These are phyloP conservation scores for Argyrosomus japonicus DNA, from an alignment of 2,113 vertebrate genomes.

Conservation along the genomic window DNA sequence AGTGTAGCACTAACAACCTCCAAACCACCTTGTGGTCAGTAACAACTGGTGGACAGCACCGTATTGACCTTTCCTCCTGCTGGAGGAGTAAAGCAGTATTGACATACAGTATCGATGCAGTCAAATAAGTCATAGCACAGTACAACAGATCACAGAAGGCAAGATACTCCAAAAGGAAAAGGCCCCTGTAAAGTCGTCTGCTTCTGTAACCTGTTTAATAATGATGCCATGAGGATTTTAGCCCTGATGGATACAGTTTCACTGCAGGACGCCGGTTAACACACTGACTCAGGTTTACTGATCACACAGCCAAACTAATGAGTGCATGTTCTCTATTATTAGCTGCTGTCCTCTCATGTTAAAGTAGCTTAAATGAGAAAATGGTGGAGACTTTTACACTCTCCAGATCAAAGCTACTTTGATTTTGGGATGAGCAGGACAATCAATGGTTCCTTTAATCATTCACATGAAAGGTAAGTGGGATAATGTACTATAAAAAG, in stretches of 20 bases:
- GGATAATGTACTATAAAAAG: no score
- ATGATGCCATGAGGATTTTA: neutral
- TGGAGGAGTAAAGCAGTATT: slow-evolving; percentile 38
- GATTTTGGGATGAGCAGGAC: slow-evolving; percentile 6
- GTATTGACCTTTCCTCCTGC: slow-evolving; percentile 45
- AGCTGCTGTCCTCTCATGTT: slow-evolving; percentile 19
- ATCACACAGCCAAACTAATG: neutral
- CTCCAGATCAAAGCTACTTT: slow-evolving; percentile 26
- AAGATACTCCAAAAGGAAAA: slow-evolving; percentile 5
- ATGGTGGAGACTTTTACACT: neutral
- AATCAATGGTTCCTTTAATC: slow-evolving; percentile 10
- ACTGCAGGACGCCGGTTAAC: neutral
- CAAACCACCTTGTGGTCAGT: slow-evolving; percentile 35
- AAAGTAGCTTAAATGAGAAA: neutral
- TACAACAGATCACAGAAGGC: slow-evolving; percentile 9
- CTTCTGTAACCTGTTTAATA: slow-evolving; percentile 28
- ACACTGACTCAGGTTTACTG: neutral
- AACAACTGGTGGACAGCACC: slow-evolving; percentile 12
- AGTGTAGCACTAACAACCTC: neutral
- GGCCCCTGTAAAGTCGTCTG: neutral
- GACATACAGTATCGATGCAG: slow-evolving; percentile 50
- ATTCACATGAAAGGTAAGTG: neutral
- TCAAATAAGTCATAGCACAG: slow-evolving; percentile 39
- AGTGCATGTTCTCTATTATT: neutral
- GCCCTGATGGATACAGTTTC: neutral